Percentiles rank a stretch among this genome's conserved stretches.
Conservation (phyloP, 2,113 vertebrate genomes). For the Dendrocopos noguchii region DNA sequence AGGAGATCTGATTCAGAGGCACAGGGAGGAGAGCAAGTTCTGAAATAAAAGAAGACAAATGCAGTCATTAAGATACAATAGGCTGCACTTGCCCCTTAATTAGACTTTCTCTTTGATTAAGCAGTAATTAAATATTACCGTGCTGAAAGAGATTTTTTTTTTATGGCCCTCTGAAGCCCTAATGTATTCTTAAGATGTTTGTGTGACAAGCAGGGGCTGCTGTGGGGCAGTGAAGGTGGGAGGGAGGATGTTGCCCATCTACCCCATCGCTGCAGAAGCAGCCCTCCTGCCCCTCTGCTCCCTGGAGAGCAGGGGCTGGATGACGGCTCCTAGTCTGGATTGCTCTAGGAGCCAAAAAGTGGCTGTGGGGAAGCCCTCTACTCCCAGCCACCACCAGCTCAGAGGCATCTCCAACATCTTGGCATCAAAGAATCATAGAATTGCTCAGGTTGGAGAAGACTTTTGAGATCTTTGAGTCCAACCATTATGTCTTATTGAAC, state of each 20-base stretch:
- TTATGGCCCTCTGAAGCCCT: not conserved
- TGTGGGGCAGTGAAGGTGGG: not conserved
- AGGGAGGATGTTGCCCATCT: not conserved
- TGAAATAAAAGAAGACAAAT: conserved; percentile 66
- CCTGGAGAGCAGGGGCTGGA: fast-evolving
- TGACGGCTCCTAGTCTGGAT: not conserved
- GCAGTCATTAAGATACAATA: conserved; percentile 62
- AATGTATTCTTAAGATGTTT: conserved; percentile 21
- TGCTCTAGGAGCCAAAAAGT: not conserved
- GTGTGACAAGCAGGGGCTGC: not conserved
- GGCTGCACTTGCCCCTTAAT: conserved; percentile 63
- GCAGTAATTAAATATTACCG: conserved; percentile 65
- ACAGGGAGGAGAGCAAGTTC: conserved; percentile 3
- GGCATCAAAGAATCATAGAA: too few relatives aligned
- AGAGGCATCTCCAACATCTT: not conserved
- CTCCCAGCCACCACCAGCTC: not conserved
- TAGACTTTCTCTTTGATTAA: conserved; percentile 71
- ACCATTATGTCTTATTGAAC: too few relatives aligned
- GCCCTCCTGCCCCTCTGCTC: not conserved
- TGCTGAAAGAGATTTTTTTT: conserved; percentile 36
- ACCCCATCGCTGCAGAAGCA: not conserved
- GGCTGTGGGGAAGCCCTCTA: not conserved
- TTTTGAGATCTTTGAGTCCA: too few relatives aligned
- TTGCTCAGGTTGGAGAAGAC: too few relatives aligned
- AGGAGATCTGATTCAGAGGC: conserved; percentile 58